Evolutionary conservation across 2,797 vertebrate species (phyloP), one percentile per base, ranked within the genome.

Genomic region (Tarsius wallacei): DNA sequence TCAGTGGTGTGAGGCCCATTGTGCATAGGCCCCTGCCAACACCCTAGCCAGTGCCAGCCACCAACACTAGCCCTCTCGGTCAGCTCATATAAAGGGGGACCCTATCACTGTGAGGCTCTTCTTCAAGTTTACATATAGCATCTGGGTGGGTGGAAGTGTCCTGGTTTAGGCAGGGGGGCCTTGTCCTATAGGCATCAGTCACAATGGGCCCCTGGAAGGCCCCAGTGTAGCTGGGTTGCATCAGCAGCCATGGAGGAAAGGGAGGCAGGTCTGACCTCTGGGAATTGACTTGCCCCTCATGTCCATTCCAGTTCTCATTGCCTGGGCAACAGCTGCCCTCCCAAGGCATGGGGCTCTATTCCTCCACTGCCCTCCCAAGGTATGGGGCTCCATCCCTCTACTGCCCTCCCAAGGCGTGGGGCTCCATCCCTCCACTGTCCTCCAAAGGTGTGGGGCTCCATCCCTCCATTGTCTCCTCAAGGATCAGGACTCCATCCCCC

Each of bases 11-110:
- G 13, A 31, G 11, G 76, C 7, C 24, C 2, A 12, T 2, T 1
- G 22, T 1, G 7, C 2, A 5, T 0, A 6, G 24, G 8, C 4
- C 87, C 7, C 85, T 1, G 5, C 13, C n/a, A 9, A 5, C 2
- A 16, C 57, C 83, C 31, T 36, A 64, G 28, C 12, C 1, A 9
- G 42, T 14, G 17, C 31, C 14, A 3, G 76, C 31, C 28, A 8
- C 68, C 49, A 6, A 13, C 47, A 1, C 49, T 7, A 2, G 19
- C 31, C 42, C 33, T 14, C 68, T 42, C 24, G n/a, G 11, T 21
- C 28, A 5, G 57, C 36, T 85, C 47, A 3, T 12, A 12, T 15
- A 26, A 49, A 49, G 15, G 47, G 33, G 22, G 6, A 2, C 14
- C 26, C 19, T 19, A 22, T 42, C 36, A 51, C 12, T 8, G 21